Evolutionary conservation across 2,797 vertebrate species (phyloP), one percentile per base, ranked within the genome.

Genomic region (Astyanax mexicanus): DNA sequence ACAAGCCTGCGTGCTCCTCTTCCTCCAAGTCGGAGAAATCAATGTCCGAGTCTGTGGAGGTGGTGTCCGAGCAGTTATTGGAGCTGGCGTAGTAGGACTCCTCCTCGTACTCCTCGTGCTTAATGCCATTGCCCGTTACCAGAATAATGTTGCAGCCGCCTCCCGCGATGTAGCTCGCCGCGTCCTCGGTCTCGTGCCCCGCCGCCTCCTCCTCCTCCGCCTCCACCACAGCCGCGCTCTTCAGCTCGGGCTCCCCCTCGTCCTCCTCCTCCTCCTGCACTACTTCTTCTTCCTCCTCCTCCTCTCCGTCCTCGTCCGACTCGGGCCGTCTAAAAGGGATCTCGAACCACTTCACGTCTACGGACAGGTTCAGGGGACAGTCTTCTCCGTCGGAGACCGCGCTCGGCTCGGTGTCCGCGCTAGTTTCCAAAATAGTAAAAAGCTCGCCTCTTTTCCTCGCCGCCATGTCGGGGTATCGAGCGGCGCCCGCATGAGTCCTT

Each of bases 381-480:
- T 93, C 93, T 80, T 91, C 92, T 19, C 89, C 81, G 88, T 92
- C 92, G 84, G 91, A 91, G 87, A 81, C 85, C 83, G 91, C 84
- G 87, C 74, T 84, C 89, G 91, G 92, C 90, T 95, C 93, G 86
- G 93, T 78, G 90, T 94, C 94, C 88, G 92, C 91, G 91, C 91
- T 94, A 86, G 94, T 95, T 92, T 95, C 94, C 93, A 95, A 92
- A 93, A 95, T 92, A 89, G 93, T 94, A 90, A 95, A 94, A 93
- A 94, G 93, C 93, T 94, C 93, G 91, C 93, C 91, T 91, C 90
- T 92, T 90, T 93, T 93, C 90, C 94, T 92, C 93, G 92, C 92
- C 92, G 93, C 94, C 94, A 95, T 95, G 93, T 94, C 94, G 92
- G 92, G 92, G 91, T 91, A 91, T 92, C 92, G 91, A 92, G 92